Evolutionary conservation across 1,140 invertebrate species (phyloP).

Genomic region (Contarinia nasturtii): DNA sequence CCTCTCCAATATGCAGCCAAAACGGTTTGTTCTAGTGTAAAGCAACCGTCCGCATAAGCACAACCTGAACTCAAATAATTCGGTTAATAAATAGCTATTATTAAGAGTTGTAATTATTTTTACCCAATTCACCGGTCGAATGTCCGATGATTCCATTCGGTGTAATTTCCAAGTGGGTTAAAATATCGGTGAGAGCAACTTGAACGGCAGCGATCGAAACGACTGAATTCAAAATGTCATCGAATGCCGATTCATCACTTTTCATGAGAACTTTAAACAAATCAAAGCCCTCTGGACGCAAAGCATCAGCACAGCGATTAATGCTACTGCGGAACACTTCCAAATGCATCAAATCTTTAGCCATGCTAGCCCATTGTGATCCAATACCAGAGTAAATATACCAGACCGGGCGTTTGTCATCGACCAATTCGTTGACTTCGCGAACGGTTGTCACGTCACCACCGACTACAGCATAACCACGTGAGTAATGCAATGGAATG

Average conservation of each 20-base stretch:
- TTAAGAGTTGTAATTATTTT: too few species aligned
- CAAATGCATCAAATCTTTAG: constrained; percentile 35
- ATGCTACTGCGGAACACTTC: constrained; percentile 46
- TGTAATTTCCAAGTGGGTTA: constrained; percentile 35
- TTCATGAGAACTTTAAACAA: constrained; percentile 39
- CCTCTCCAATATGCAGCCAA: too few species aligned
- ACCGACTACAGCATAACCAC: constrained; percentile 37
- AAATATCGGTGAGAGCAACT: constrained; percentile 48
- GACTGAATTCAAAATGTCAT: constrained; percentile 43
- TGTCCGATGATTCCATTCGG: constrained; percentile 54
- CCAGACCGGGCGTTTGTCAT: constrained; percentile 57
- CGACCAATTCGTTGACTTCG: constrained; percentile 37
- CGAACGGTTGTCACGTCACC: constrained; percentile 9
- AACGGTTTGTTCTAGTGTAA: constrained; percentile 48
- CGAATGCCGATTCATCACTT: constrained; percentile 32
- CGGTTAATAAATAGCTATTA: too few species aligned
- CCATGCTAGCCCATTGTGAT: constrained; percentile 48
- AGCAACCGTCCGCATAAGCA: constrained; percentile 53
- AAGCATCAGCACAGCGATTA: constrained; percentile 32
- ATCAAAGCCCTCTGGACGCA: constrained; percentile 36
- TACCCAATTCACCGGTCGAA: constrained; percentile 47
- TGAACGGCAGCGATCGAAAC: constrained; percentile 52
- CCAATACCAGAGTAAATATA: too few species aligned
- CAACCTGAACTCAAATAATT: too few species aligned
- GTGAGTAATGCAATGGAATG: too few species aligned